Base-by-base conservation (phyloP, 2,888 invertebrate species). In the Rhodophaea formosa region DNA sequence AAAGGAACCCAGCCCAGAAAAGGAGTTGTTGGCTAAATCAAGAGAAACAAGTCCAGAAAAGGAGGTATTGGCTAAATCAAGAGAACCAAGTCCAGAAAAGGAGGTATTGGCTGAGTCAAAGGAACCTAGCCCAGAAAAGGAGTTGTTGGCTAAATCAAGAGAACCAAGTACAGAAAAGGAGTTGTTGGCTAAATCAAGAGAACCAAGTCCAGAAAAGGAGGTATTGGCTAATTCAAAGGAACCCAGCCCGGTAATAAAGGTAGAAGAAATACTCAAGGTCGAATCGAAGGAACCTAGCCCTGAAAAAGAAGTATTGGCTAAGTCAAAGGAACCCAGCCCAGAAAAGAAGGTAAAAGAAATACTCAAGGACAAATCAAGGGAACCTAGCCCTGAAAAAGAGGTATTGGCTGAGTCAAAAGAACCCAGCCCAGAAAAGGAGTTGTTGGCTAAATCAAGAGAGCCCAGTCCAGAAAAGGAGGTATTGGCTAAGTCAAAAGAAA, bases 281-380 rank as follows among this genome's bases (percentile, higher is more conserved):
- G 62, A 56, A 3, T 57, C 63, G 0, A 67, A 66, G 32, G 58
- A 17, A 7, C 53, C 57, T 0, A 66, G 62, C 44, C 59, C 57
- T 2, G 23, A 8, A n/a, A 16, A 16, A 12, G 47, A 17, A 10
- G 30, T 23, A 6, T 23, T 58, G 43, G 30, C 58, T 5, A 35
- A 56, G 1, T 55, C 35, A 0, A 63, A 62, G 23, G 54, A 32
- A 0, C 52, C 59, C 0, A 63, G 63, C 23, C 60, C 62, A 1
- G 58, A 35, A 1, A 55, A 54, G 0, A 35, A 51, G 23, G 23
- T 23, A 23, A 5, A 23, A 23, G 23, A 23, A 23, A 23, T 23
- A 23, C 23, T 2, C 2, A 23, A 23, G 5, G 23, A 35, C 2
- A 39, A 57, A 1, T 56, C 59, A 0, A 65, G 56, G 15, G 56